Evolutionary conservation across 2,797 vertebrate species (phyloP), one percentile per base, ranked within the genome.

Genomic region (Phrynocephalus guinanensis): DNA sequence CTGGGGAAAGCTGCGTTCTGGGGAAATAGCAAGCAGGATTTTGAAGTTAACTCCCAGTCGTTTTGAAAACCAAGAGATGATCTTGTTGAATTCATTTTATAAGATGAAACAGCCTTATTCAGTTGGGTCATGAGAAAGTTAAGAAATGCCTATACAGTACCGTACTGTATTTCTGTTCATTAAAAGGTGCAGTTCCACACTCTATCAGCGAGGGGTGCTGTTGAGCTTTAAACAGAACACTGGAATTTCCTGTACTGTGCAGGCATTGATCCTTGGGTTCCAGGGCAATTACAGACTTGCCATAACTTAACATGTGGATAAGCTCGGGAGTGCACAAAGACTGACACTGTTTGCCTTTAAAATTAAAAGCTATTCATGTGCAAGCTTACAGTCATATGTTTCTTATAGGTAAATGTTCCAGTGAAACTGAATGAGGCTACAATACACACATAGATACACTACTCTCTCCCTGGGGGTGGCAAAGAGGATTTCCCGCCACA

Each of bases 131-230:
- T 38, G 50, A 7, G 38, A 76, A 87, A 26, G 72, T 50, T 20
- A 73, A 72, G 60, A 28, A 80, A 80, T 72, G 38, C 1, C 24
- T 8, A 33, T 44, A 44, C 3, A 44, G 38, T 44, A 44, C 38
- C 5, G 38, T 44, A 44, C 38, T 44, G 38, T 3, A 38, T 30
- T 86, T 44, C 30, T n/a, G 5, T n/a, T 48, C 26, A 16, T 2
- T 6, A 22, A 78, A 79, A 88, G 20, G 4, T 44, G 63, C 60
- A 85, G 30, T 85, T 88, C 71, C 30, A 77, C 11, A 4, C 16
- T 68, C 28, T 28, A 44, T 83, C 87, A 76, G 83, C 66, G 82
- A 71, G 83, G 56, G 87, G 77, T 85, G 79, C 83, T 82, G 9
- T 85, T 88, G 83, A 60, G 72, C 79, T 76, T 81, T 60, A 70